Percentiles rank a stretch among this genome's conserved stretches.
These are phyloP conservation scores for Manis pentadactyla DNA, from an alignment of 2,797 vertebrate genomes.

Conservation along the genomic window DNA sequence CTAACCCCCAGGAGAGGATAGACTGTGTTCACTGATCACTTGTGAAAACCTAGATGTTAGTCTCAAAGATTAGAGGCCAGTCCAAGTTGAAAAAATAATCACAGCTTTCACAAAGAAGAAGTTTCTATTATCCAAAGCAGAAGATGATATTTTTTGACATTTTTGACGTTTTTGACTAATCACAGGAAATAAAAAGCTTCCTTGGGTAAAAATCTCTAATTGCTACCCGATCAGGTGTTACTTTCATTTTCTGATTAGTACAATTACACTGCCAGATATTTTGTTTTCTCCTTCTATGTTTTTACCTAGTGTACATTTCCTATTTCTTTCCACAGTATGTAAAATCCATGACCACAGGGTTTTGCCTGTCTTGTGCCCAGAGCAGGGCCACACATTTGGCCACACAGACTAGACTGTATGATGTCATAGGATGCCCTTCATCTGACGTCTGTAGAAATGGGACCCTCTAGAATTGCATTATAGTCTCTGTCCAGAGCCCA, in stretches of 20 bases:
- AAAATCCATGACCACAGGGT: neutral
- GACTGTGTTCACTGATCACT: neutral
- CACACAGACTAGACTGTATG: neutral
- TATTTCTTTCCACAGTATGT: neutral
- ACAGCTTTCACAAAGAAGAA: neutral
- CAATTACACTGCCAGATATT: neutral
- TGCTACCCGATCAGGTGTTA: neutral
- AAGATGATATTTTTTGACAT: neutral
- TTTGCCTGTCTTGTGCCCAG: neutral
- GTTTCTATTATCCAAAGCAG: neutral
- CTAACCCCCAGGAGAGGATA: neutral
- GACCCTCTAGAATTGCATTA: too few relatives aligned
- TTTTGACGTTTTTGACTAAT: neutral
- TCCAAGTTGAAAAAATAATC: neutral
- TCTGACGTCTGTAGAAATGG: neutral
- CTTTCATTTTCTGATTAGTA: neutral
- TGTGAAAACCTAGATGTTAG: neutral
- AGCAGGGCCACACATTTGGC: neutral
- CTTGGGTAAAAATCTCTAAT: neutral
- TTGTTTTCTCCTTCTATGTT: neutral
- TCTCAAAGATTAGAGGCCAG: neutral
- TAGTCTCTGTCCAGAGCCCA: neutral
- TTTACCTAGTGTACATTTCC: neutral
- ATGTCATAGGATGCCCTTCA: neutral
- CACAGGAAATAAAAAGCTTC: neutral